Percentiles rank a stretch among this genome's conserved stretches.
Evolutionary conservation across 2,113 vertebrate genomes (phyloP).

Genomic region (Phasianus colchicus): DNA sequence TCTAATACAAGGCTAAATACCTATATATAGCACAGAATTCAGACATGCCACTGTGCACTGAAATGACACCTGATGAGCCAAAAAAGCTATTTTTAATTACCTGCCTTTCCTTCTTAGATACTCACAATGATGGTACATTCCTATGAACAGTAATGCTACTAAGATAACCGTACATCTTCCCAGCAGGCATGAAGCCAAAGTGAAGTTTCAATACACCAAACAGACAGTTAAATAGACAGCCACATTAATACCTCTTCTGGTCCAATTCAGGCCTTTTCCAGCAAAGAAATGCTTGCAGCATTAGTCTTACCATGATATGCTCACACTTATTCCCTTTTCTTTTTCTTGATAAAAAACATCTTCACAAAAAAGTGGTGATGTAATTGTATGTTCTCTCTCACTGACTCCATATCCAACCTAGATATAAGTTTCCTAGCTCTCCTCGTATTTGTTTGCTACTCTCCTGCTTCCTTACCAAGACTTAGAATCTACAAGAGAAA

Average conservation of each 20-base stretch:
- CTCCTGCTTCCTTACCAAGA: background rate
- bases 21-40: background rate
- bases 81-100: background rate
- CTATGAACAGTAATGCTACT: background rate
- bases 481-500: background rate
- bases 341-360: background rate
- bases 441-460: background rate
- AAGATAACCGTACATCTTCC: background rate
- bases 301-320: fast-evolving
- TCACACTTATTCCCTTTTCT: background rate
- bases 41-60: background rate
- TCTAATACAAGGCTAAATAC: background rate
- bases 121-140: background rate
- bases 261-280: background rate
- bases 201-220: background rate
- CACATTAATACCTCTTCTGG: background rate
- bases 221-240: background rate
- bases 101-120: background rate
- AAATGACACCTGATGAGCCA: background rate
- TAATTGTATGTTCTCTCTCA: background rate
- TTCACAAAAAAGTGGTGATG: background rate
- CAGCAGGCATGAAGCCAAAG: background rate
- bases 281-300: background rate
- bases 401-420: background rate
- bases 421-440: background rate